These are phyloP conservation scores for Xylota segnis DNA, from an alignment of 2,888 invertebrate species.

Conservation along the genomic window DNA sequence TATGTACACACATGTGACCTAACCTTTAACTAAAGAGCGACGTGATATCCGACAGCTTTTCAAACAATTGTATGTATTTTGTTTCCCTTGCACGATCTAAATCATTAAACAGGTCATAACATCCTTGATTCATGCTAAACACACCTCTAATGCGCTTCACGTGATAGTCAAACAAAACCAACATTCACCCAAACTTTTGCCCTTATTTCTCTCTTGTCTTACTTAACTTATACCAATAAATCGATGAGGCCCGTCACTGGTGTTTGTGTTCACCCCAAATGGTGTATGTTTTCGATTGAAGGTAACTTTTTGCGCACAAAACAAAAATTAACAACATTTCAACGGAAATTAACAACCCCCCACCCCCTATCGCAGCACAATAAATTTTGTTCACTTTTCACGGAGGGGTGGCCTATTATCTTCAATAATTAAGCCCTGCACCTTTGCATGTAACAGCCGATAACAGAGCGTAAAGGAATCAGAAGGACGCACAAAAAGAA, in stretches of 20 bases:
- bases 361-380: background rate
- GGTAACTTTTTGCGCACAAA: slow-evolving; percentile 14
- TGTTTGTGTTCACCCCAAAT: background rate
- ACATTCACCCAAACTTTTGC: slow-evolving; percentile 15
- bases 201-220: background rate
- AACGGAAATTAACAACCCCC: slow-evolving; percentile 10
- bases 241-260: slow-evolving; percentile 14
- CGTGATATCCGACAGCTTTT: background rate
- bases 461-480: background rate
- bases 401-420: slow-evolving; percentile 16
- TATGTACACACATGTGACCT: background rate
- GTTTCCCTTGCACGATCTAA: background rate
- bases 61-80: background rate
- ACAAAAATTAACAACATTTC: slow-evolving; percentile 23
- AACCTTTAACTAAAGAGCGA: background rate
- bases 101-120: slow-evolving; percentile 23
- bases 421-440: slow-evolving; percentile 39
- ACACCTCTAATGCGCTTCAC: slow-evolving; percentile 3
- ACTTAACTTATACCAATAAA: slow-evolving; percentile 26
- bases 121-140: slow-evolving; percentile 15
- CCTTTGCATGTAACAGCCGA: slow-evolving; percentile 1
- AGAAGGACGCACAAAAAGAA: slow-evolving; percentile 14
- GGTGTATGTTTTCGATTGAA: slow-evolving; percentile 22
- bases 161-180: slow-evolving; percentile 17
- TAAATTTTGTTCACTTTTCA: slow-evolving; percentile 1